Base-by-base conservation (phyloP, 2,888 invertebrate species). In the Epinotia demarniana region DNA sequence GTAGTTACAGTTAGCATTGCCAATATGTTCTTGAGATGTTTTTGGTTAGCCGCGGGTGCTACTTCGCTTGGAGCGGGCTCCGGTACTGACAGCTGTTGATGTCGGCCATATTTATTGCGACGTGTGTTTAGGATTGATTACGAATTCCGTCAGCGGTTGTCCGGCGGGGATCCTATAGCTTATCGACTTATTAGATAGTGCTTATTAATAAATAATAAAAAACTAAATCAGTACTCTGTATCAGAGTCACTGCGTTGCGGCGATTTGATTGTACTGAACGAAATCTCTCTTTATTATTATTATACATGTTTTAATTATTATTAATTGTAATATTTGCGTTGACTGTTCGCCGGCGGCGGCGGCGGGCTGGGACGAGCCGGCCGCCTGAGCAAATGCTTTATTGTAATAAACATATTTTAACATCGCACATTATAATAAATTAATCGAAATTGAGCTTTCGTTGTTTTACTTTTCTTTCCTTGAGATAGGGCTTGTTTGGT, bases 341-440 rank as follows among this genome's bases (percentile, higher is more conserved):
- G 70, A 71, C 62, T 49, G 62, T 39, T 53, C 61, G 70, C 70
- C 60, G 33, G 49, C 70, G 60, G 70, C 60, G 33, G 49, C 70
- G 60, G 70, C 64, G 46, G 63, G 55, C 61, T 58, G 11, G 18
- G 70, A 72, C 49, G 84, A 84, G 80, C 82, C 83, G 87, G 85
- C 85, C 75, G 70, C 64, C 75, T 8, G 66, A 89, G 89, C 90
- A 90, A 90, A 91, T 92, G 93, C 93, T 94, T 93, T 92, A 92
- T 91, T 90, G 90, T 93, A 87, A 87, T 89, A 92, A 92, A 92
- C 89, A 90, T 93, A 92, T 93, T 93, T 93, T 94, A 94, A 94
- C 94, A 94, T 93, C 93, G 93, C 94, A 94, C 94, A 93, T 93
- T 90, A 92, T 91, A 93, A 93, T 93, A 94, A 94, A 94, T 94